phyloP scores from a whole-genome alignment of 2,113 vertebrate genomes.

The Lophotis ruficrista region DNA sequence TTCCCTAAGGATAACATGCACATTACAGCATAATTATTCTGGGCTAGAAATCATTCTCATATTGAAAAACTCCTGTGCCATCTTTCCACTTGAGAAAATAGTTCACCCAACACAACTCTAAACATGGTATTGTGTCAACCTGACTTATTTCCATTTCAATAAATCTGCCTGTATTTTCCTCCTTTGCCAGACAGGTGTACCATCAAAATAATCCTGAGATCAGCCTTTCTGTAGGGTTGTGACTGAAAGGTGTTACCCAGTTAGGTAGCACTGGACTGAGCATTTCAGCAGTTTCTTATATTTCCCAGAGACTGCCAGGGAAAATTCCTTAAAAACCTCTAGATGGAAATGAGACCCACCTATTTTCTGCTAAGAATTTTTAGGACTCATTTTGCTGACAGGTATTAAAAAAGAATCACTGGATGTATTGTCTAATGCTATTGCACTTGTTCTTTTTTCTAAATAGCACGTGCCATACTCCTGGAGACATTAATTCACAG shows the following conservation, averaged over 20 bases:
- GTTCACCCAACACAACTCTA: neutral
- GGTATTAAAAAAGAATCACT: neutral
- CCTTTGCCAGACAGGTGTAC: neutral
- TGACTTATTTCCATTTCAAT: neutral
- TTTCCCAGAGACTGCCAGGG: neutral
- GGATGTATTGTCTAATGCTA: neutral
- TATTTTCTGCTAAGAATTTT: neutral
- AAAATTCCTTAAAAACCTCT: neutral
- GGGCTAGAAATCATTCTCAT: neutral
- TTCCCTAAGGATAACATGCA: neutral
- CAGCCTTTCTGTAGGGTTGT: rapidly evolving
- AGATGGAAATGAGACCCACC: neutral
- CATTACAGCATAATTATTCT: neutral
- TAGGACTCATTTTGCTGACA: neutral
- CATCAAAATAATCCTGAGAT: neutral
- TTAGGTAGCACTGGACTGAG: rapidly evolving
- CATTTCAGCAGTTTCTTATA: neutral
- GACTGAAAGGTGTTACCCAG: neutral
- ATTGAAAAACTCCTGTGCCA: neutral
- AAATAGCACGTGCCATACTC: neutral
- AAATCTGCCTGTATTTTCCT: neutral
- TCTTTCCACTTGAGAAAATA: neutral
- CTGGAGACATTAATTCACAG: neutral
- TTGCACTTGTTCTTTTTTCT: neutral
- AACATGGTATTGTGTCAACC: neutral